These are phyloP conservation scores for Bicyclus anynana DNA, from an alignment of 1,140 invertebrate genomes.

Conservation along the genomic window DNA sequence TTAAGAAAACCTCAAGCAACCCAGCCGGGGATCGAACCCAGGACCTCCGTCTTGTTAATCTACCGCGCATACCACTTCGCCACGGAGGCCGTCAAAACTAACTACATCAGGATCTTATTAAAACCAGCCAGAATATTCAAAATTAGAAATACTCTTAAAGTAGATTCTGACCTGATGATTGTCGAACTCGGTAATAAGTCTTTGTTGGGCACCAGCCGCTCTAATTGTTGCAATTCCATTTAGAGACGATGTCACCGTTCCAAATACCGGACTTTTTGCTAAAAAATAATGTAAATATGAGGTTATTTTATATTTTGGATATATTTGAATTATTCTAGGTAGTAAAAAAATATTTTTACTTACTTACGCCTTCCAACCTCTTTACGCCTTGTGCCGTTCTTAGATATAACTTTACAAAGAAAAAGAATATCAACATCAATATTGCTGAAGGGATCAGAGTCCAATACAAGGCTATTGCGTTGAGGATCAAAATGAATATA, in stretches of 20 bases:
- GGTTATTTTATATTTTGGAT: no score
- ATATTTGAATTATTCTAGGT: no score
- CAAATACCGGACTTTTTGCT: conserved; percentile 88
- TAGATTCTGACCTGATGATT: conserved; percentile 76
- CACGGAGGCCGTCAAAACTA: no score
- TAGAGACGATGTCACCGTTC: conserved; percentile 86
- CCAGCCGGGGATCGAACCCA: no score
- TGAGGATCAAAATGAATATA: conserved; percentile 79
- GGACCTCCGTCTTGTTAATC: no score
- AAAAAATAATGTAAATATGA: conserved; percentile 1
- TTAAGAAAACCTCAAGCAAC: no score
- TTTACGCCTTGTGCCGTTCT: conserved; percentile 90
- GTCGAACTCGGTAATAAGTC: conserved; percentile 83
- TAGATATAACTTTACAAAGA: conserved; percentile 86
- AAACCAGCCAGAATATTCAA: neutral
- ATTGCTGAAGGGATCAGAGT: conserved; percentile 84
- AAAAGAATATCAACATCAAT: conserved; percentile 82
- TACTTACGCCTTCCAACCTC: conserved; percentile 89
- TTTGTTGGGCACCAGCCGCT: conserved; percentile 79
- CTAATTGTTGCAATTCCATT: conserved; percentile 88
- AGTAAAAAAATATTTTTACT: conserved; percentile 31
- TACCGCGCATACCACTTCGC: no score
- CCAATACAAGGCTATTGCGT: conserved; percentile 85
- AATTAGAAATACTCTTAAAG: neutral
- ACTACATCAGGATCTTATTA: no score